Percentiles rank a stretch among this genome's conserved stretches.
Evolutionary conservation across 2,888 invertebrate genomes (phyloP).

Genomic region (Hirtodrosophila histrioides): DNA sequence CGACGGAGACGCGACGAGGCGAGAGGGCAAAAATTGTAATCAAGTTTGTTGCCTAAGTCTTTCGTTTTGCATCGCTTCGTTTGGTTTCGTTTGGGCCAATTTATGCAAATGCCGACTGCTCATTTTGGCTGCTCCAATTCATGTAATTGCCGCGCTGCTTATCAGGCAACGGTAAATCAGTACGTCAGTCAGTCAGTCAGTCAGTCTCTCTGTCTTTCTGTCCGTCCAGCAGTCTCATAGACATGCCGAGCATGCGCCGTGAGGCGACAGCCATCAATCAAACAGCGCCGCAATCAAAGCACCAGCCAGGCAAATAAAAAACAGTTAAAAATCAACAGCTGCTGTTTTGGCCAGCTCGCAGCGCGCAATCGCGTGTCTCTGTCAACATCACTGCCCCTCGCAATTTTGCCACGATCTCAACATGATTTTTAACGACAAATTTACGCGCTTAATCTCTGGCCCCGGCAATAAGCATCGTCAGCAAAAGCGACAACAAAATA

Average conservation of each 20-base stretch:
- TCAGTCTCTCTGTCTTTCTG: too few species aligned
- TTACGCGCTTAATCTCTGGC: conserved; percentile 76
- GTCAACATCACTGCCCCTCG: conserved; percentile 14
- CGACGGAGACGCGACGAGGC: too few species aligned
- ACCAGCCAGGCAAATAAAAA: conserved; percentile 19
- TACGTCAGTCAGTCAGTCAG: conserved; percentile 57
- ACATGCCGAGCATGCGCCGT: conserved; percentile 71
- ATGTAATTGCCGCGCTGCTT: conserved; percentile 71
- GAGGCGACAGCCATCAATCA: conserved; percentile 78
- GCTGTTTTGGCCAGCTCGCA: conserved; percentile 33
- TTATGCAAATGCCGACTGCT: conserved; percentile 71
- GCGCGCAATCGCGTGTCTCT: conserved; percentile 50
- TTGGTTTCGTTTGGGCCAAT: conserved; percentile 55
- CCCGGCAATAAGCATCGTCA: conserved; percentile 55
- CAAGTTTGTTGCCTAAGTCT: conserved; percentile 72
- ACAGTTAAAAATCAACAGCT: conserved; percentile 60
- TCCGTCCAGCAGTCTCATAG: conserved; percentile 48
- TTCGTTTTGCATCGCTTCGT: conserved; percentile 33
- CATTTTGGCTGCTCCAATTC: conserved; percentile 65
- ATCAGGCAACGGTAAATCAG: conserved; percentile 74
- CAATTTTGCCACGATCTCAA: conserved; percentile 34
- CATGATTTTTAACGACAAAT: conserved; percentile 80
- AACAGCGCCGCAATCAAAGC: conserved; percentile 63
- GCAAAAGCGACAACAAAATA: conserved; percentile 63
- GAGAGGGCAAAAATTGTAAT: conserved; percentile 41